Evolutionary conservation across 35 echinoderm and acorn worm genomes (phyloP).

Genomic region (Ptychodera flava): DNA sequence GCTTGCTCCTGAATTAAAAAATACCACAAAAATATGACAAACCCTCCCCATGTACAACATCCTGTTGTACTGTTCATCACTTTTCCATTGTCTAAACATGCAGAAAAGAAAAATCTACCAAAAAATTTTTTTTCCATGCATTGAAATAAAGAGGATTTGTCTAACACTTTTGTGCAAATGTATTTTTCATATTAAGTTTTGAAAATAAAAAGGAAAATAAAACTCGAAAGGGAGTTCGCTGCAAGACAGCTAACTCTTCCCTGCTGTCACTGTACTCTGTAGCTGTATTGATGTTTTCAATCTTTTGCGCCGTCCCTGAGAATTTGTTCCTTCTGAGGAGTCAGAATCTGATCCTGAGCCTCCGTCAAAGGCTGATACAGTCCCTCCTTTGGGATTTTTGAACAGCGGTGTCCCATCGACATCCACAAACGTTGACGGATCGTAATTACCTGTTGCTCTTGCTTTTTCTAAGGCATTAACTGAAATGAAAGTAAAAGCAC

Average conservation of each 20-base stretch:
- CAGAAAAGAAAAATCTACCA: neutral
- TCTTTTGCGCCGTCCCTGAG: slow-evolving; percentile 43
- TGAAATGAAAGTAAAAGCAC: neutral
- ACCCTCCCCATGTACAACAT: neutral
- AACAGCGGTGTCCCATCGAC: neutral
- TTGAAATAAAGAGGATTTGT: neutral
- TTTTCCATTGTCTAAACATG: neutral
- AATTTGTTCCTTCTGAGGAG: slow-evolving; percentile 27
- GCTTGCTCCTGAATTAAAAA: neutral
- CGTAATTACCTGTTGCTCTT: neutral
- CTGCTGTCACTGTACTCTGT: neutral
- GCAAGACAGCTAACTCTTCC: neutral
- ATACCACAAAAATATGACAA: neutral
- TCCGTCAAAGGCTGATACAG: slow-evolving; percentile 75
- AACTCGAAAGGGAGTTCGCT: no score
- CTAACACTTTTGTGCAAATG: neutral
- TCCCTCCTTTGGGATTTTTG: slow-evolving; percentile 61
- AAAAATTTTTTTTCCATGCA: neutral
- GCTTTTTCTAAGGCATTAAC: slow-evolving; percentile 1
- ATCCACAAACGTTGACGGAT: neutral
- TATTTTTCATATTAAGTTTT: neutral
- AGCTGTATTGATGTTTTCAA: slow-evolving; percentile 37
- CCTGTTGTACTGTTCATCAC: neutral
- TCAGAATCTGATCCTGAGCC: slow-evolving; percentile 76
- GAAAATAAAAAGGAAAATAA: neutral